These are phyloP conservation scores for Micromesistius poutassou DNA, from an alignment of 2,797 vertebrate species.

Conservation along the genomic window DNA sequence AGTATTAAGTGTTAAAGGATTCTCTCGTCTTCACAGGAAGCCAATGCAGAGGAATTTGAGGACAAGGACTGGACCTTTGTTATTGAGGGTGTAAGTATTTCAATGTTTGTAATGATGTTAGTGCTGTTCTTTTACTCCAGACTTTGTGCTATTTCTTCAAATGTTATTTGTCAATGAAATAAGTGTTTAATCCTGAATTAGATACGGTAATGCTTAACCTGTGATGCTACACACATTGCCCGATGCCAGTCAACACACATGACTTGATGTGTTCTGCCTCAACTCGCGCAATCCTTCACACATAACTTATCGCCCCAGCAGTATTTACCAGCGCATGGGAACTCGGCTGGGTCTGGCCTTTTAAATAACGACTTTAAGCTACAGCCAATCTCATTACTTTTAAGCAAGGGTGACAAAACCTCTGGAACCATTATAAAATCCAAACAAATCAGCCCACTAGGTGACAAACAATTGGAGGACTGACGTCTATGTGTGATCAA, in stretches of 20 bases:
- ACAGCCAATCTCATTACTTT: neutral
- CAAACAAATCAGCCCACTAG: neutral
- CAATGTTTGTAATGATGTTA: neutral
- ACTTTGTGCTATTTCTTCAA: neutral
- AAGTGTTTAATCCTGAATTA: neutral
- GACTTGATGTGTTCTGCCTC: conserved; percentile 2
- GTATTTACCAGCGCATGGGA: neutral
- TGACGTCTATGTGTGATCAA: neutral
- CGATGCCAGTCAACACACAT: neutral
- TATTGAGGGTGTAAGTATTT: conserved; percentile 83
- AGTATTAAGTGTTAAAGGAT: neutral
- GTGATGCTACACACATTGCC: neutral
- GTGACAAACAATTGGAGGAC: neutral
- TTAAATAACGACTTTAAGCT: neutral
- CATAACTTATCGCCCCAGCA: neutral
- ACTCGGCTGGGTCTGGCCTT: no score
- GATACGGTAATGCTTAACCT: neutral
- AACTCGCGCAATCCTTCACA: neutral
- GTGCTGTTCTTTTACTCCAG: neutral
- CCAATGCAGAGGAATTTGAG: conserved; percentile 84
- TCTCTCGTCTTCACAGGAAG: conserved; percentile 66
- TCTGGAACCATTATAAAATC: neutral
- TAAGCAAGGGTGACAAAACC: neutral
- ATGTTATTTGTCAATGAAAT: neutral
- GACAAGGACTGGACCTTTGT: conserved; percentile 93